These are phyloP conservation scores for Galleria mellonella DNA, from an alignment of 1,140 invertebrate species.

Conservation along the genomic window DNA sequence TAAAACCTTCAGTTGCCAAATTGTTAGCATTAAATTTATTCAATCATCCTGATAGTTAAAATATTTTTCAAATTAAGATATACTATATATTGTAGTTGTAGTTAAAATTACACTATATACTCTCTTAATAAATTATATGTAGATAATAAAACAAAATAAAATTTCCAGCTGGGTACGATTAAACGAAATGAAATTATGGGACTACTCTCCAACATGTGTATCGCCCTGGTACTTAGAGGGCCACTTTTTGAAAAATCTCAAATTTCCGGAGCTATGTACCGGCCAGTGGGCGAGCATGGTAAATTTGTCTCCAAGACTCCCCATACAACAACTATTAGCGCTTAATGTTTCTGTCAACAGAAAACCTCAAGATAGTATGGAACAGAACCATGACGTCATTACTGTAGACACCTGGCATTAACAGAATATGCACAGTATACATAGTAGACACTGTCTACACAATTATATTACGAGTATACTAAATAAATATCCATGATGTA, in stretches of 20 bases:
- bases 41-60: too few species aligned
- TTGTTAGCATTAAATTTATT: too few species aligned
- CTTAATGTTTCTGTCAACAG: constrained; percentile 67
- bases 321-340: constrained; percentile 69
- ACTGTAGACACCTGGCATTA: constrained; percentile 49
- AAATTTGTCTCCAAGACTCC: constrained; percentile 80
- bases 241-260: constrained; percentile 79
- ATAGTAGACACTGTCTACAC: too few species aligned
- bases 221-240: constrained; percentile 84
- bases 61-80: too few species aligned
- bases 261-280: constrained; percentile 87
- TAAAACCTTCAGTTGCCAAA: too few species aligned
- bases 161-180: constrained; percentile 79
- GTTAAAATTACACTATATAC: too few species aligned
- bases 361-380: constrained; percentile 64
- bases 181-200: constrained; percentile 82
- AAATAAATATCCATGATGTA: too few species aligned
- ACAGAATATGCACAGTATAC: neutral
- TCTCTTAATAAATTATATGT: too few species aligned
- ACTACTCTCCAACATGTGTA: constrained; percentile 82
- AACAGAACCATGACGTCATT: constrained; percentile 48
- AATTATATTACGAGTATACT: constrained; percentile 12
- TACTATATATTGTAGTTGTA: too few species aligned
- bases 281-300: constrained; percentile 91
- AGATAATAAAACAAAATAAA: too few species aligned